Conservation (phyloP, 1,140 invertebrate species). For the Agrypnia vestita region DNA sequence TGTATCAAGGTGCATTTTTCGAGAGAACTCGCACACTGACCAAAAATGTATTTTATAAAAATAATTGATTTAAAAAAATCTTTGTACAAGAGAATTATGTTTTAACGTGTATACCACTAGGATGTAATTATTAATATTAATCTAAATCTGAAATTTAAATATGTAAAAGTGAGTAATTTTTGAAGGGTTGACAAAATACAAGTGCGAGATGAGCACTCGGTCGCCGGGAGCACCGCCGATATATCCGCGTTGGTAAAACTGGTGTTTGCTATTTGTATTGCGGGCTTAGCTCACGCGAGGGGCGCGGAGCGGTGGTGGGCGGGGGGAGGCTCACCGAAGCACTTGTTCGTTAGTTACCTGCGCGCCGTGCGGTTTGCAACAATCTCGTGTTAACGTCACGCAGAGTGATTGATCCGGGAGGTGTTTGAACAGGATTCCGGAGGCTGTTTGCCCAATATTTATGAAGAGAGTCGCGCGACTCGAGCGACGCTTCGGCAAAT, state of each 20-base stretch:
- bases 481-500: neutral
- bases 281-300: neutral
- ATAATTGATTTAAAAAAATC: no score
- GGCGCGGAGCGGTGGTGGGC: neutral
- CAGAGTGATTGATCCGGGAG: slow-evolving; percentile 45
- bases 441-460: slow-evolving; percentile 38
- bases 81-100: no score
- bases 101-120: no score
- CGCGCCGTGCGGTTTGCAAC: slow-evolving; percentile 47
- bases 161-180: no score
- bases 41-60: no score
- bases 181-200: no score
- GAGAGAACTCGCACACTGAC: no score
- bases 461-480: slow-evolving; percentile 2
- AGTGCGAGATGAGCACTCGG: slow-evolving; percentile 9
- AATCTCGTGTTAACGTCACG: slow-evolving; percentile 44
- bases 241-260: slow-evolving; percentile 34
- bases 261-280: slow-evolving; percentile 48
- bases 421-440: slow-evolving; percentile 40
- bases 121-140: no score
- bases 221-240: neutral
- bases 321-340: slow-evolving; percentile 28
- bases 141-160: no score
- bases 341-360: slow-evolving; percentile 48
- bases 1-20: no score